Conservation (phyloP, 2,113 vertebrate species). For the Plotosus lineatus region DNA sequence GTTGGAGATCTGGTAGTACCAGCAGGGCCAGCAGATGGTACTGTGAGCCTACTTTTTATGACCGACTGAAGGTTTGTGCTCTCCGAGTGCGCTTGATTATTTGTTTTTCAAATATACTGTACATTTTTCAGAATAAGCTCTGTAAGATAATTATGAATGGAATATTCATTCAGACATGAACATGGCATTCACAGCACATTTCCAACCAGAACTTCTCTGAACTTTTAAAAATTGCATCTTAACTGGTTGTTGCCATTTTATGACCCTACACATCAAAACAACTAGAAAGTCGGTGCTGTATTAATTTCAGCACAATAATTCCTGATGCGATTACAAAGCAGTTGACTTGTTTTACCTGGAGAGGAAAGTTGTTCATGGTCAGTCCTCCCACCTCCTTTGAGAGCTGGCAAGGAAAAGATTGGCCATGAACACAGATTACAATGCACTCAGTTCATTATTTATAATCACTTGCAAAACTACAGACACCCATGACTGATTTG, state of each 20-base stretch:
- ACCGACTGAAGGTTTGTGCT: no score
- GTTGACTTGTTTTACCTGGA: constrained; percentile 68
- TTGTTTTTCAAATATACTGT: background rate
- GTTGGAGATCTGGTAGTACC: no score
- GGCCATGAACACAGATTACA: background rate
- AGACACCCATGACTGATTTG: background rate
- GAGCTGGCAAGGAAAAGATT: constrained; percentile 59
- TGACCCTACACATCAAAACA: no score
- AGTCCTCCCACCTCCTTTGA: constrained; percentile 79
- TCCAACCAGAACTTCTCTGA: no score
- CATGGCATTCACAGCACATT: no score
- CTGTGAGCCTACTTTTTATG: no score
- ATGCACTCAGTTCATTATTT: background rate
- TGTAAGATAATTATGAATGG: background rate
- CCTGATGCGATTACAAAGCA: background rate
- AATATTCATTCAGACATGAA: background rate
- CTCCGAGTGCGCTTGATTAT: background rate
- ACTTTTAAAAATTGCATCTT: no score
- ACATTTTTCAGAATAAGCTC: background rate
- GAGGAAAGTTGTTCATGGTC: constrained; percentile 81
- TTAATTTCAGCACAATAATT: background rate
- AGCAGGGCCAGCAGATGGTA: no score
- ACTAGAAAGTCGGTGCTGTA: background rate
- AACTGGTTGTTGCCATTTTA: no score
- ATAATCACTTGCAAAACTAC: background rate